Evolutionary conservation across 2,888 invertebrate genomes (phyloP).

Genomic region (Glaucopsyche alexis): DNA sequence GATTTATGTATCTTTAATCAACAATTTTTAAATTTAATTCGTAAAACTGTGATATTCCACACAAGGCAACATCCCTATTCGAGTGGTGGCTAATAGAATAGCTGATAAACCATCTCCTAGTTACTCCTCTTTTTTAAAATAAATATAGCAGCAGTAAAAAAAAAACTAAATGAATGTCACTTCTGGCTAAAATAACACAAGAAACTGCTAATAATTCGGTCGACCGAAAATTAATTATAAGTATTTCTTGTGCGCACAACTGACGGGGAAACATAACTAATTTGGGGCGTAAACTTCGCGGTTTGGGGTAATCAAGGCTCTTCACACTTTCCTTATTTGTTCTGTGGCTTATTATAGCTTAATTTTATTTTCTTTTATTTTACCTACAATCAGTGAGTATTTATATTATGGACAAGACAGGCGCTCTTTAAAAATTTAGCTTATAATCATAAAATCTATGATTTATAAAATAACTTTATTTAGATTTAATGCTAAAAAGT

Average conservation of each 20-base stretch:
- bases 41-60: too few relatives aligned
- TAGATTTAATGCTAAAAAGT: too few relatives aligned
- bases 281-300: constrained; percentile 16
- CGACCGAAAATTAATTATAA: constrained; percentile 19
- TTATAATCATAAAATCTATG: too few relatives aligned
- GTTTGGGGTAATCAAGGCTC: constrained; percentile 23
- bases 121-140: too few relatives aligned
- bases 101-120: too few relatives aligned
- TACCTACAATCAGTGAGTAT: not conserved
- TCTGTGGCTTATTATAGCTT: constrained; percentile 32
- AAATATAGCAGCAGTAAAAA: too few relatives aligned
- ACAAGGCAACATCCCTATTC: too few relatives aligned
- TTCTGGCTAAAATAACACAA: not conserved
- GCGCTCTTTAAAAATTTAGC: too few relatives aligned
- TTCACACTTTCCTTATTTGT: constrained; percentile 31
- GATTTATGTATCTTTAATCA: too few relatives aligned
- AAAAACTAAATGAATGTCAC: not conserved
- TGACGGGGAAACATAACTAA: constrained; percentile 19
- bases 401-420: not conserved
- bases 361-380: not conserved
- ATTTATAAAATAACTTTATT: too few relatives aligned
- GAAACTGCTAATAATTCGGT: constrained; percentile 3
- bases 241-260: constrained; percentile 14
- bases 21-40: too few relatives aligned
- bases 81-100: too few relatives aligned